Base-by-base conservation (phyloP, 2,888 invertebrate genomes). In the Eustalomyia histrio region DNA sequence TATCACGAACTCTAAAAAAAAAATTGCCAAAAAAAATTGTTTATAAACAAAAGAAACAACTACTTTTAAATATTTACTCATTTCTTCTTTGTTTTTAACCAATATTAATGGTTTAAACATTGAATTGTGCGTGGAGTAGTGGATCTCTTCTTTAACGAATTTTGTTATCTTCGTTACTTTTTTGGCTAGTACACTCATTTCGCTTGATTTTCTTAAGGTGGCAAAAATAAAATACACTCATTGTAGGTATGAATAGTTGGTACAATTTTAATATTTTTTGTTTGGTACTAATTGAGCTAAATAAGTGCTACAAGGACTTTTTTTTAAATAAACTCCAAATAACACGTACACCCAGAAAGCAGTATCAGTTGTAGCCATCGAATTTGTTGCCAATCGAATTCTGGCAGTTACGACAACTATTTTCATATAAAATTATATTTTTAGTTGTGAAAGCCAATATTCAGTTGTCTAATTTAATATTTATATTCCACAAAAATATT, bases 1-100 rank as follows among this genome's bases (percentile, higher is more conserved):
- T 69, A 76, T 73, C 68, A 80, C 76, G 76, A 76, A 80, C 67
- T 76, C 68, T 74, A 69, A 74, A 79, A 78, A 69, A n/a, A 53
- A 61, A 33, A 50, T 16, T 50, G 12, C 9, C 55, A 35, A 39
- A 55, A 57, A 4, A 76, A 60, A 55, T 43, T 10, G 29, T 18
- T 29, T 29, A n/a, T 1, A 57, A 63, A 72, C 18, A 52, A 12
- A 24, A 63, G 47, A 24, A 18, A 21, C 43, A 50, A n/a, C 47
- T 58, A 58, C 14, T n/a, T 47, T 7, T n/a, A n/a, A 47, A 47
- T 47, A n/a, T 14, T 14, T n/a, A 47, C 55, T 67, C 53, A 65
- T 65, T 65, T 65, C 43, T 67, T 55, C 39, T 53, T 35, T 39
- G 53, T 52, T 18, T 52, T 39, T 16, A 58, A 58, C 14, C 57